Evolutionary conservation across 92 coral and sea anemone species (phyloP).

Genomic region (Galaxea fascicularis): DNA sequence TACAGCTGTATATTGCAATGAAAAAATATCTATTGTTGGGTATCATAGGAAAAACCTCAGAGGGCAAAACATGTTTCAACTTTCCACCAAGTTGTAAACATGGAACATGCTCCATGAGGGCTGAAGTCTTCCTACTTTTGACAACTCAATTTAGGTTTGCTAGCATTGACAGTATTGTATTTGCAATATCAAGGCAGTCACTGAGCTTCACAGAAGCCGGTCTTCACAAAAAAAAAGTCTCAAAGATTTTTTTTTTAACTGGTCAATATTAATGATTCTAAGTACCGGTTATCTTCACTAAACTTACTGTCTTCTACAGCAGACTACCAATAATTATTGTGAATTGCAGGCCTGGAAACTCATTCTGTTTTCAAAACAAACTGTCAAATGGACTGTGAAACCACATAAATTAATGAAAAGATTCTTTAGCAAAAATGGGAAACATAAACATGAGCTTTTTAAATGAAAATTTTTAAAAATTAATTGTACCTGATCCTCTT

Average conservation of each 20-base stretch:
- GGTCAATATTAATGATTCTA: too few species aligned
- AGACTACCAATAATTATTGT: too few species aligned
- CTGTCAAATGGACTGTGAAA: too few species aligned
- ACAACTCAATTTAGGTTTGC: neutral
- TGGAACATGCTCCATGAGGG: neutral
- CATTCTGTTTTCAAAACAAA: too few species aligned
- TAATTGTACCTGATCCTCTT: conserved; percentile 87
- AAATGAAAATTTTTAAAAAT: neutral
- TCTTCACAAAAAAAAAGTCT: neutral
- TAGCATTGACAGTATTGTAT: neutral
- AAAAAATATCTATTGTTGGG: neutral
- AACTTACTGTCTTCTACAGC: too few species aligned
- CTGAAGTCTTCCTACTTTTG: neutral
- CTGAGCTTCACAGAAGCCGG: neutral
- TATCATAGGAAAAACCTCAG: neutral
- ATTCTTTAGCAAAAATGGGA: too few species aligned
- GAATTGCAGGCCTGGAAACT: too few species aligned
- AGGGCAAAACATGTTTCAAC: neutral
- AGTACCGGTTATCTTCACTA: too few species aligned
- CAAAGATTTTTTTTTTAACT: too few species aligned
- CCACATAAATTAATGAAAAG: too few species aligned
- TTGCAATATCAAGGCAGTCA: neutral
- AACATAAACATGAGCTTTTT: neutral
- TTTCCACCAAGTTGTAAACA: neutral
- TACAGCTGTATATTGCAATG: conserved; percentile 46